Evolutionary conservation across 1,140 invertebrate species (phyloP), one percentile per base, ranked within the genome.

Genomic region (Andrena cerasifolii): DNA sequence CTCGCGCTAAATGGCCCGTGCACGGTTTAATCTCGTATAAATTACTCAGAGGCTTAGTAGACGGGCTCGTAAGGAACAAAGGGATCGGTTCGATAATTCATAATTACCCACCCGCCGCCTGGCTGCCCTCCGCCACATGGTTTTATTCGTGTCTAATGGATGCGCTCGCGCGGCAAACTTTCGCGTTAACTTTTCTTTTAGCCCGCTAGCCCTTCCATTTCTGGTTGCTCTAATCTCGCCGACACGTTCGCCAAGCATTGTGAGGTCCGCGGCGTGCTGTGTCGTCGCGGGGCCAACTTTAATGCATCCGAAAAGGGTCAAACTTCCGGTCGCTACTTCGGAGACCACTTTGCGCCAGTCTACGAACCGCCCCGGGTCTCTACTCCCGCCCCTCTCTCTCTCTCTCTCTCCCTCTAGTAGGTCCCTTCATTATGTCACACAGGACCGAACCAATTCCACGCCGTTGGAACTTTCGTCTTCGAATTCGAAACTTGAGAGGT

Each of bases 241-340:
- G 26, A 77, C 33, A 67, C 65, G 65, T 45, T 67, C 47, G 49
- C n/a, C 45, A 51, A 31, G 36, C 59, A 62, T 79, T 83, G 82
- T 74, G 67, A n/a, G 65, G 80, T 70, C 58, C 43, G 26, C 26
- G 28, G 56, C 36, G 80, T 18, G n/a, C 24, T 21, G 59, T 79
- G 78, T 83, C 72, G 66, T 68, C 54, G 71, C n/a, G 47, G 59
- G 66, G 65, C 65, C 61, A 84, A 85, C 78, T 84, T 84, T 85
- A 85, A 85, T 85, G 82, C 79, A 85, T 84, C 84, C 79, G 82
- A 85, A 84, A 85, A 85, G 78, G 83, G 79, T 81, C 83, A 81
- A 85, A 84, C 83, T 85, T 84, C 36, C 47, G 59, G 49, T 76
- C 36, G 72, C 68, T 85, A 85, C 83, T 85, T 85, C 58, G 49